Conservation (phyloP, 1,140 invertebrate species). For the Monochamus saltuarius region DNA sequence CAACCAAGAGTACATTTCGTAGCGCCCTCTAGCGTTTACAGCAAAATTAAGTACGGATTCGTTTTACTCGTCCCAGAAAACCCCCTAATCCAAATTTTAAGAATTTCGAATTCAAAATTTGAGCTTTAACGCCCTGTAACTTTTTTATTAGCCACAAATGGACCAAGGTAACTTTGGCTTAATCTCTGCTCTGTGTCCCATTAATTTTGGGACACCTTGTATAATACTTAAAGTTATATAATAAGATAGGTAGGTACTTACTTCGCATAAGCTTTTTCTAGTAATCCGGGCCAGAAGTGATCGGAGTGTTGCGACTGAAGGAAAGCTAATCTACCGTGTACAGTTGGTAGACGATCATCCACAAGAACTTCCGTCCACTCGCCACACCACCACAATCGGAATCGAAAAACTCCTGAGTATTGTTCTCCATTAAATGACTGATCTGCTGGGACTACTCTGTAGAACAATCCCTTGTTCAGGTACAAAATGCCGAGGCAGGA, state of each 20-base stretch:
- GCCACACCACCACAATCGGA: conserved; percentile 94
- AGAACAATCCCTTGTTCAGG: conserved; percentile 86
- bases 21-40: no score
- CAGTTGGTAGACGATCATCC: conserved; percentile 93
- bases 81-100: no score
- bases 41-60: no score
- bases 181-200: no score
- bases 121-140: no score
- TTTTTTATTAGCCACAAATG: no score
- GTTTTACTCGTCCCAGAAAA: no score
- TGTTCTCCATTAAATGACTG: conserved; percentile 75
- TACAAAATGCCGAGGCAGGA: conserved; percentile 85
- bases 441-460: conserved; percentile 92
- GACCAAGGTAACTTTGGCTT: no score
- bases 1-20: no score
- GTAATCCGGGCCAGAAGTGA: conserved; percentile 91
- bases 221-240: no score
- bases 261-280: conserved; percentile 99
- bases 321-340: conserved; percentile 89
- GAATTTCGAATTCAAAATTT: no score
- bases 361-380: conserved; percentile 95
- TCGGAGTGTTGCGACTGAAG: conserved; percentile 84
- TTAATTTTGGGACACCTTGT: no score
- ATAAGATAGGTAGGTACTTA: conserved; percentile 55
- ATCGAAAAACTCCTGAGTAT: conserved; percentile 85